Evolutionary conservation across 2,797 vertebrate genomes (phyloP), one percentile per base, ranked within the genome.

Genomic region (Psittacula derbiana): DNA sequence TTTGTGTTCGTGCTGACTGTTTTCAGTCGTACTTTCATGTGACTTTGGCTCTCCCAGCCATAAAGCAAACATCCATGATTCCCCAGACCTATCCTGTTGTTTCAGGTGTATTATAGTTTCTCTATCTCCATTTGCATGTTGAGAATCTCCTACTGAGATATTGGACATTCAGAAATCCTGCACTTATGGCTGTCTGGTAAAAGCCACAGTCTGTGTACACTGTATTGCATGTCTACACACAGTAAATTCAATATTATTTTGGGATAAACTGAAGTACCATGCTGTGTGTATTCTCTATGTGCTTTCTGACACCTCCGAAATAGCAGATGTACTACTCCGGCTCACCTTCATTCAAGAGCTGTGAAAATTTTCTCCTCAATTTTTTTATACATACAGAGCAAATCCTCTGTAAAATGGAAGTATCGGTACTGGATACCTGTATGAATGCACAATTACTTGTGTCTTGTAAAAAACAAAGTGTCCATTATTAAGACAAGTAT

Each of bases 21-120:
- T 92, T 94, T 86, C 24, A 74, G 80, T 72, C 73, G 43, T 82
- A 47, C 60, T 80, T 86, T 91, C 31, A 31, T 19, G 36, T 65
- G 49, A 52, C 33, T 70, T 64, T 55, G 36, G 15, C 30, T 96
- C 31, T 64, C 25, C 43, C 10, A 74, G 52, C 11, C 49, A 23
- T 74, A 88, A 88, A 86, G 20, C 13, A 94, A 93, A 53, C 16
- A 74, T 41, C 10, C 16, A 49, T 0, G 2, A 80, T 88, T 86
- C 52, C 25, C 61, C 55, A 92, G 76, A 83, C 14, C 11, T 44
- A 18, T 30, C n/a, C 25, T 94, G 43, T 76, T 88, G 91, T 85
- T 95, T 64, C 52, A 78, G 40, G 61, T 88, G 57, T 46, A 30
- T 83, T 57, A 43, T 20, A 11, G n/a, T 67, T 90, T 74, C 72